These are phyloP conservation scores for Amphimallon solstitiale DNA, from an alignment of 2,888 invertebrate genomes.

Conservation along the genomic window DNA sequence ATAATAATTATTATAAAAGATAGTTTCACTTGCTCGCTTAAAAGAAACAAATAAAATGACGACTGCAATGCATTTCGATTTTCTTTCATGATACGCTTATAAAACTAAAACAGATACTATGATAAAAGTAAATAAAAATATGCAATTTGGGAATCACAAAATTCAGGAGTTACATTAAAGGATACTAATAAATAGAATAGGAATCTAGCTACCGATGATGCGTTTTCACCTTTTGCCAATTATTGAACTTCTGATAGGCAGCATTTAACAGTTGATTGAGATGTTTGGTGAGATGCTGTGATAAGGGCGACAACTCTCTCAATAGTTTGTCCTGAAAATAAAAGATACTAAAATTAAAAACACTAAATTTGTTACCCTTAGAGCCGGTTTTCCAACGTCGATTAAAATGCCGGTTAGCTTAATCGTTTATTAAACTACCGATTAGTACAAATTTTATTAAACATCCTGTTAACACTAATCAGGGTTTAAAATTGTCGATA, in stretches of 20 bases:
- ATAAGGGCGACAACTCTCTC: conserved; percentile 82
- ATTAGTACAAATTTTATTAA: too few species aligned
- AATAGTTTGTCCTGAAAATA: conserved; percentile 79
- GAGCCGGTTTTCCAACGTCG: too few species aligned
- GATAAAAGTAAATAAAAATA: conserved; percentile 12
- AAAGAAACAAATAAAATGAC: not conserved
- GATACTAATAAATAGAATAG: not conserved
- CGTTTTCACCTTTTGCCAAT: conserved; percentile 75
- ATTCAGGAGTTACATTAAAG: conserved; percentile 1
- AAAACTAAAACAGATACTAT: conserved; percentile 8
- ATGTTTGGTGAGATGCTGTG: conserved; percentile 84
- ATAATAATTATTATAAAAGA: not conserved
- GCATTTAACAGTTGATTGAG: conserved; percentile 87
- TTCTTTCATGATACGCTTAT: not conserved
- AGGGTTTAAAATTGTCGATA: too few species aligned
- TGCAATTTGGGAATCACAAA: conserved; percentile 14
- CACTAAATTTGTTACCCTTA: too few species aligned
- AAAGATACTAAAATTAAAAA: conserved; percentile 29
- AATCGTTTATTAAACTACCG: too few species aligned
- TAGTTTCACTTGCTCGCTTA: not conserved
- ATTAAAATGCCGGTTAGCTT: too few species aligned
- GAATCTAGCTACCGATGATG: conserved; percentile 54
- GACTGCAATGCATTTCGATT: not conserved
- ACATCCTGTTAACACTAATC: too few species aligned
- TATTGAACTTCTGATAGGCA: conserved; percentile 85